Base-by-base conservation (phyloP, 2,797 vertebrate species). In the Oreonectes daqikongensis region DNA sequence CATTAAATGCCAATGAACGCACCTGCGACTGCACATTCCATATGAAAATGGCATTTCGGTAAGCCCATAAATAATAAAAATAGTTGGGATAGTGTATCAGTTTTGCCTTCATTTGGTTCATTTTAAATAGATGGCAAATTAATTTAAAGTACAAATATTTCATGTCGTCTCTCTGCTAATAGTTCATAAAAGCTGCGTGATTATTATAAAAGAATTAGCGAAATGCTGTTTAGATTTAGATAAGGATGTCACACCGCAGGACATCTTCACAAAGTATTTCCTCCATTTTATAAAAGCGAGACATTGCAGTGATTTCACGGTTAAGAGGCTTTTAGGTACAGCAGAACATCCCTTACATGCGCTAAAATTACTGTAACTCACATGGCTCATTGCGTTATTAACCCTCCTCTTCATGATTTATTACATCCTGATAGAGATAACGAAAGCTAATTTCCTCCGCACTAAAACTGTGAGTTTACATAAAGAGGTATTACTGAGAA, bases 401-500 rank as follows among this genome's bases (percentile, higher is more conserved):
- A 60, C 57, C 65, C 40, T 50, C 28, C 18, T 40, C 38, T 35
- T 60, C n/a, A 28, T 69, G 65, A 48, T 60, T 60, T 69, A 68
- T 68, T 48, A 10, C 28, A 60, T 38, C 17, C 65, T 69, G 10
- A 38, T 60, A 66, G 52, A 8, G 38, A 48, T 9, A n/a, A 57
- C n/a, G 52, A 67, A 67, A 60, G 22, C 65, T 60, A 35, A 76
- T 76, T 69, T 76, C 24, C 48, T 15, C 38, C 42, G 28, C 50
- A 52, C 46, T 24, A 44, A 70, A 55, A 63, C 65, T 55, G 15
- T 32, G 44, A 57, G 63, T 53, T 75, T 53, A 55, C 61, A 64
- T 26, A 75, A 66, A 75, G 63, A 76, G n/a, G 67, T 75, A 78
- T 78, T 76, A 53, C 57, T 71, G 26, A 42, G 64, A 67, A 64